Base-by-base conservation (phyloP, 2,797 vertebrate species). In the Hippoglossus hippoglossus region DNA sequence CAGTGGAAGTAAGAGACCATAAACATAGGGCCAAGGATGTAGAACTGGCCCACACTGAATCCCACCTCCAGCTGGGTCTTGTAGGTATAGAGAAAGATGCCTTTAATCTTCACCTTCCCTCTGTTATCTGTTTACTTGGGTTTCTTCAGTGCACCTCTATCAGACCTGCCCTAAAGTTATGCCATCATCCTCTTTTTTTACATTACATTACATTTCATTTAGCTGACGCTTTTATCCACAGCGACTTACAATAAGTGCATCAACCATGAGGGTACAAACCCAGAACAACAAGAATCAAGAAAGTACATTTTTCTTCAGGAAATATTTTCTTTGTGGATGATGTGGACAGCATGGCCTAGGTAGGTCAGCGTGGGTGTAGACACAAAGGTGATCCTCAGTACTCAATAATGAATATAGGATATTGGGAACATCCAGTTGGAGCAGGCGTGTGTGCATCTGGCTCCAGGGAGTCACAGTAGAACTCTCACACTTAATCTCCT, bases 331-430 rank as follows among this genome's bases (percentile, higher is more conserved):
- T 83, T 86, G 77, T 95, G 94, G 3, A 97, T 94, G 26, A 96
- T 76, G 54, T 93, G 90, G 21, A 94, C 34, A 1, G 90, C 93
- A 0, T 94, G 91, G 16, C 87, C 91, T 70, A 94, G 73, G 73
- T 94, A 94, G 46, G 93, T 25, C 46, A 94, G 66, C 0, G 91
- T 94, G 2, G 94, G 94, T 0, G 91, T 92, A 1, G 93, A 90
- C 57, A 94, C 86, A 1, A 96, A 96, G 60, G 95, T 94, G 87
- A 98, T 96, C 86, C 97, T 97, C 57, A 98, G 92, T 61, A 97
- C 96, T 96, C 97, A 98, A 91, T 96, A 97, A 46, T 96, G 95
- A 57, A 97, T 82, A 44, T 97, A 96, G 51, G 96, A 97, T 74
- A 98, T 96, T 64, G 97, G 97, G 89, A 98, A 98, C 71, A 91